Evolutionary conservation across 2,113 vertebrate species (phyloP).

Genomic region (Orycteropus afer): DNA sequence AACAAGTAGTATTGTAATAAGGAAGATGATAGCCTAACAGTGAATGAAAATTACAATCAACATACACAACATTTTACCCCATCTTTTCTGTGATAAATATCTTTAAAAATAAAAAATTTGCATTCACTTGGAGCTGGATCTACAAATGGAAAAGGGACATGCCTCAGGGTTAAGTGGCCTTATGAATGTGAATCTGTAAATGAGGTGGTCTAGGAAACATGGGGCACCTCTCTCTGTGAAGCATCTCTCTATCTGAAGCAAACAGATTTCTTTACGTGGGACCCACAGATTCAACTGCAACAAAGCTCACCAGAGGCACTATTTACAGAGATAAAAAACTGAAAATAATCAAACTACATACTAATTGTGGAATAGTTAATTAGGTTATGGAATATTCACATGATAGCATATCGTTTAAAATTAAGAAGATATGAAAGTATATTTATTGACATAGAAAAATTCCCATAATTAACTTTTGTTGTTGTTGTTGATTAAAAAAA

Average conservation of each 20-base stretch:
- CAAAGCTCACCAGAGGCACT: not conserved
- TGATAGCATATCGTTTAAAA: not conserved
- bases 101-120: not conserved
- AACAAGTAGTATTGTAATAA: not conserved
- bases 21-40: not conserved
- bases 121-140: not conserved
- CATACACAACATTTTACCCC: not conserved
- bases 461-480: no score
- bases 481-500: not conserved
- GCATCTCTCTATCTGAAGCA: not conserved
- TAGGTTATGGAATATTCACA: not conserved
- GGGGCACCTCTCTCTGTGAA: not conserved
- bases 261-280: not conserved
- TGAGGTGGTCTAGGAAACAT: not conserved
- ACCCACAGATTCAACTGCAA: not conserved
- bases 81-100: not conserved
- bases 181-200: not conserved
- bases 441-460: conserved; percentile 9
- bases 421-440: conserved; percentile 15
- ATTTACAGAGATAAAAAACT: not conserved
- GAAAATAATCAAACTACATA: conserved; percentile 16
- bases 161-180: not conserved
- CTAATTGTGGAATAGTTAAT: not conserved
- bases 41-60: conserved; percentile 29
- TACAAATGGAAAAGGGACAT: not conserved